A percentile compares a stretch with the other conserved stretches of the same genome.
Evolutionary conservation across 2,797 vertebrate species (phyloP).

Genomic region (Mareca strepera): DNA sequence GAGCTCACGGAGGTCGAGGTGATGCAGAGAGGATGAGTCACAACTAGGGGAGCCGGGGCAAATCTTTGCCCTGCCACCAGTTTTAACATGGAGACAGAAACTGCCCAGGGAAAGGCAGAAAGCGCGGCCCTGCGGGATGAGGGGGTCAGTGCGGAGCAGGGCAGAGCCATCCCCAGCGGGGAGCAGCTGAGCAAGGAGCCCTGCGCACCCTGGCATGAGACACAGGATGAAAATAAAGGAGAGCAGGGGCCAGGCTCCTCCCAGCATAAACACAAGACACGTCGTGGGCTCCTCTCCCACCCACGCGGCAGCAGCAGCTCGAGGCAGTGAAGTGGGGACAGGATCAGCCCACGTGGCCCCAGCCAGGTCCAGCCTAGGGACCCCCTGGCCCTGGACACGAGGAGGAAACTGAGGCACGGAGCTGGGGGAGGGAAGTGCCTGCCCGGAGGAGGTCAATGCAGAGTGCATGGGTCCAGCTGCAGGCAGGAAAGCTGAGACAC

Average conservation of each 20-base stretch:
- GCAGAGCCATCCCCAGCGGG: accelerated
- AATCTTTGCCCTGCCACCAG: not conserved
- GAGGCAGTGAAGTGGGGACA: accelerated
- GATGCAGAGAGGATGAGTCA: not conserved
- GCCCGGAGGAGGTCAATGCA: not conserved
- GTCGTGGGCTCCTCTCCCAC: not conserved
- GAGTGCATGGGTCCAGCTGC: accelerated
- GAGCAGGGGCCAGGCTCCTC: not conserved
- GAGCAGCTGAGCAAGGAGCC: not conserved
- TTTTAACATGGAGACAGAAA: too few relatives aligned
- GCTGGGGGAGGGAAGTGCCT: not conserved
- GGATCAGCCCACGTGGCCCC: accelerated
- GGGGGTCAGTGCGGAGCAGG: not conserved
- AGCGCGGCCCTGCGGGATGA: too few relatives aligned
- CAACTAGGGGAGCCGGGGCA: not conserved
- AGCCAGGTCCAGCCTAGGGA: not conserved
- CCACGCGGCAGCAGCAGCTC: not conserved
- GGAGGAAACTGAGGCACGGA: not conserved
- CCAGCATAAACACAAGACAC: not conserved
- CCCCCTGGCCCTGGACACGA: accelerated
- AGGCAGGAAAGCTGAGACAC: not conserved
- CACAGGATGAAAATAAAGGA: not conserved
- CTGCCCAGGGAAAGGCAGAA: not conserved
- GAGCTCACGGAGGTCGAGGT: accelerated
- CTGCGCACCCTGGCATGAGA: not conserved